Evolutionary conservation across 1,140 invertebrate species (phyloP).

Genomic region (Eurosta solidaginis): DNA sequence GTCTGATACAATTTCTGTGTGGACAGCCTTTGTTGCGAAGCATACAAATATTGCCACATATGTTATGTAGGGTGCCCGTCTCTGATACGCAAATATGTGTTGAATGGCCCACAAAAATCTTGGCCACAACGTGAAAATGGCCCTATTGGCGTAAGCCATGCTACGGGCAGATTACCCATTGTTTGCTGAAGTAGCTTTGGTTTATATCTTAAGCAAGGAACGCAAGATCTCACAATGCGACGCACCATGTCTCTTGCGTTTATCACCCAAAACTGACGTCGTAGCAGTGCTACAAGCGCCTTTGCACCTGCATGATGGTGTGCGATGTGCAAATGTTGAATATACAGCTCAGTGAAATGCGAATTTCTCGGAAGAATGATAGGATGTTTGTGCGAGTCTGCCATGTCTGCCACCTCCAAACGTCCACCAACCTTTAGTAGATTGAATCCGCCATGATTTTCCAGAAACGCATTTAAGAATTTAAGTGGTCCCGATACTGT

Average conservation of each 20-base stretch:
- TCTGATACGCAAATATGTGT: conserved; percentile 30
- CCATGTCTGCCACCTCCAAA: conserved; percentile 40
- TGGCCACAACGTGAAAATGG: conserved; percentile 43
- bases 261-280: conserved; percentile 39
- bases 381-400: conserved; percentile 54
- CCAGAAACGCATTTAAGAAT: conserved; percentile 53
- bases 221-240: conserved; percentile 46
- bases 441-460: conserved; percentile 48
- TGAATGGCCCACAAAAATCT: conserved; percentile 55
- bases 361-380: background rate
- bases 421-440: too few species aligned
- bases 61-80: conserved; percentile 29
- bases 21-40: conserved; percentile 42
- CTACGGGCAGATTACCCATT: conserved; percentile 27
- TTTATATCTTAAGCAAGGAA: conserved; percentile 41
- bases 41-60: conserved; percentile 50
- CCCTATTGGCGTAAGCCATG: background rate
- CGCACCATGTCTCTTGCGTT: conserved; percentile 32
- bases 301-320: conserved; percentile 49
- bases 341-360: conserved; percentile 37
- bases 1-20: conserved; percentile 46
- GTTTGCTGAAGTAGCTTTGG: conserved; percentile 35
- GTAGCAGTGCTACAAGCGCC: conserved; percentile 35
- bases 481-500: background rate
- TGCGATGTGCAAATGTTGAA: too few species aligned